These are phyloP conservation scores for Zonotrichia leucophrys DNA, from an alignment of 2,113 vertebrate species.

Conservation along the genomic window DNA sequence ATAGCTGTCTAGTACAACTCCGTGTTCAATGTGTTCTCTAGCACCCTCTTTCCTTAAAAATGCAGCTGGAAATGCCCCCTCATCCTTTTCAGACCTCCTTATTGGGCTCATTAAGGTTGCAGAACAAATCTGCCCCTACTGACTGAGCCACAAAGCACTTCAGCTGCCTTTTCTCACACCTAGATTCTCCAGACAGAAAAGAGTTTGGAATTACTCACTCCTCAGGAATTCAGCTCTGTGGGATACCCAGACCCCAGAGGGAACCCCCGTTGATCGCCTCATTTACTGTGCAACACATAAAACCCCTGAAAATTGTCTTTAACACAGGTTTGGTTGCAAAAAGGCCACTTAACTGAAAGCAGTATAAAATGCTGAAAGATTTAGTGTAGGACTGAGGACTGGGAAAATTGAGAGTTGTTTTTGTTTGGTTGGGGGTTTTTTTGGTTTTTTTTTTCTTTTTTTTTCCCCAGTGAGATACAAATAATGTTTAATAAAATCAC, in stretches of 20 bases:
- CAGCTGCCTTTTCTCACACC: background rate
- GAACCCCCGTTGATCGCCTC: background rate
- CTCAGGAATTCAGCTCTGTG: background rate
- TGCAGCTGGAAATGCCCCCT: accelerated
- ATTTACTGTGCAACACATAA: background rate
- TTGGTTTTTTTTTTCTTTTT: background rate
- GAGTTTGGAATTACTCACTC: background rate
- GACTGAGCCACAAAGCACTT: background rate
- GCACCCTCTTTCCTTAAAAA: background rate
- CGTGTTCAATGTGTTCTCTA: accelerated
- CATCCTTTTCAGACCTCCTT: background rate
- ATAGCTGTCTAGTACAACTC: background rate
- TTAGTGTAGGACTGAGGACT: background rate
- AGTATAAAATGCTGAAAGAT: background rate
- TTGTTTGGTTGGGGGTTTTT: background rate
- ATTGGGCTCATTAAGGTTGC: background rate
- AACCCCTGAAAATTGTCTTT: background rate
- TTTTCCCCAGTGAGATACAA: background rate
- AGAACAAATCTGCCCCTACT: background rate
- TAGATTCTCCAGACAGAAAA: background rate
- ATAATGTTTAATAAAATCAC: background rate
- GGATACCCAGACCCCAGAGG: background rate
- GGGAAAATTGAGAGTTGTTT: background rate
- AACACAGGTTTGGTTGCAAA: background rate
- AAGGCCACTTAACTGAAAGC: background rate